Percentiles rank a stretch among this genome's conserved stretches.
Conservation (phyloP, 92 coral and sea anemone genomes). For the Micromussa lordhowensis region DNA sequence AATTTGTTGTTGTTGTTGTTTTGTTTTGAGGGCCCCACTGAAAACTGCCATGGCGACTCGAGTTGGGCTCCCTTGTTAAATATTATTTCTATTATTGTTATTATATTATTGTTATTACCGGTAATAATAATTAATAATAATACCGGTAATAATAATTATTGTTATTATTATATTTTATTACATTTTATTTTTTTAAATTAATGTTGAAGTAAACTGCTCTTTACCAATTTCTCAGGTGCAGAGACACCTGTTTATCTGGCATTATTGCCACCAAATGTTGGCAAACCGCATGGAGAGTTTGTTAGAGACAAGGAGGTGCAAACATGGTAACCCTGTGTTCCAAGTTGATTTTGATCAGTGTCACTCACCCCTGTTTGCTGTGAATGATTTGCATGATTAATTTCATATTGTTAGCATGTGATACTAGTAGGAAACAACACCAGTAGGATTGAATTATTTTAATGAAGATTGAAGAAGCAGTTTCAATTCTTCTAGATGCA, state of each 20-base stretch:
- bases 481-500: too few relatives aligned
- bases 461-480: neutral
- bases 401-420: neutral
- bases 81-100: too few relatives aligned
- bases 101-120: too few relatives aligned
- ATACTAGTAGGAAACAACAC: neutral
- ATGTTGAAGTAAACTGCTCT: neutral
- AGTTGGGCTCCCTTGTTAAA: too few relatives aligned
- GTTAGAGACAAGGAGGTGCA: constrained; percentile 67
- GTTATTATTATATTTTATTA: too few relatives aligned
- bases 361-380: neutral
- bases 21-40: too few relatives aligned
- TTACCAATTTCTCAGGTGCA: constrained; percentile 35
- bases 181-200: neutral
- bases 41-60: too few relatives aligned
- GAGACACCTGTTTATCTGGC: constrained; percentile 79
- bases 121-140: too few relatives aligned
- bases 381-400: neutral
- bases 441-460: neutral
- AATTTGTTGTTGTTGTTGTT: too few relatives aligned
- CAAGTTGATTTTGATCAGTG: neutral
- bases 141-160: too few relatives aligned
- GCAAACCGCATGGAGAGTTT: constrained; percentile 85
- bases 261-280: constrained; percentile 73
- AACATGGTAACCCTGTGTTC: constrained; percentile 64